Percentiles rank a stretch among this genome's conserved stretches.
Conservation (phyloP, 2,797 vertebrate genomes). For the Oophaga sylvatica region DNA sequence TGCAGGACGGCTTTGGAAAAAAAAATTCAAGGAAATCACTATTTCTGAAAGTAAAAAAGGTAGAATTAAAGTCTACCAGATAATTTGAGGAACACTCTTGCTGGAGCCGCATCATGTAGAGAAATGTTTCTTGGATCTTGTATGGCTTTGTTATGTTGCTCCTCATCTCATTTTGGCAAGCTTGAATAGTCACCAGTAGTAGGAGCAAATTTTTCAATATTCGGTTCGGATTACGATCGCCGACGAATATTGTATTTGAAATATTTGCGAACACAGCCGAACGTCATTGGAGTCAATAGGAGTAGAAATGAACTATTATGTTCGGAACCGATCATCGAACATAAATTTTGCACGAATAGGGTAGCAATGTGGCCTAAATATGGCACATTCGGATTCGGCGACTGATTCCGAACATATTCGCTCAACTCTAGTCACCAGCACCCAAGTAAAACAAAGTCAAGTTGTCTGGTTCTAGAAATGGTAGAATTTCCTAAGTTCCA, state of each 20-base stretch:
- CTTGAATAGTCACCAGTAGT: neutral
- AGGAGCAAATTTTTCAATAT: too few species aligned
- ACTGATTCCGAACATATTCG: too few species aligned
- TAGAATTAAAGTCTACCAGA: conserved; percentile 14
- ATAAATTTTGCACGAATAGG: too few species aligned
- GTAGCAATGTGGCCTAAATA: too few species aligned
- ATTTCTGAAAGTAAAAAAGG: conserved; percentile 27
- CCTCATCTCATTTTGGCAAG: neutral
- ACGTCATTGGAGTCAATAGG: too few species aligned
- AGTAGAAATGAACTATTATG: too few species aligned
- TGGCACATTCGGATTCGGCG: too few species aligned
- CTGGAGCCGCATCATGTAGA: neutral
- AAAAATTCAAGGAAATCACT: conserved; percentile 42
- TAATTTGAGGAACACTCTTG: conserved; percentile 6
- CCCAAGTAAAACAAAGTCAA: neutral
- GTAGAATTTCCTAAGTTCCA: neutral
- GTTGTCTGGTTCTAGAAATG: neutral
- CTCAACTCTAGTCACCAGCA: neutral
- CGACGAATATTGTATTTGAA: too few species aligned
- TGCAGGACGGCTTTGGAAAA: conserved; percentile 6
- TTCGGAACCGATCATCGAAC: too few species aligned
- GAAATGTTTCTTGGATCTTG: neutral
- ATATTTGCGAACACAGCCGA: too few species aligned
- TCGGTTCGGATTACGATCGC: too few species aligned
- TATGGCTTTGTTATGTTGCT: neutral